phyloP scores from a whole-genome alignment of 1,140 invertebrate genomes.

The Spodoptera litura region DNA sequence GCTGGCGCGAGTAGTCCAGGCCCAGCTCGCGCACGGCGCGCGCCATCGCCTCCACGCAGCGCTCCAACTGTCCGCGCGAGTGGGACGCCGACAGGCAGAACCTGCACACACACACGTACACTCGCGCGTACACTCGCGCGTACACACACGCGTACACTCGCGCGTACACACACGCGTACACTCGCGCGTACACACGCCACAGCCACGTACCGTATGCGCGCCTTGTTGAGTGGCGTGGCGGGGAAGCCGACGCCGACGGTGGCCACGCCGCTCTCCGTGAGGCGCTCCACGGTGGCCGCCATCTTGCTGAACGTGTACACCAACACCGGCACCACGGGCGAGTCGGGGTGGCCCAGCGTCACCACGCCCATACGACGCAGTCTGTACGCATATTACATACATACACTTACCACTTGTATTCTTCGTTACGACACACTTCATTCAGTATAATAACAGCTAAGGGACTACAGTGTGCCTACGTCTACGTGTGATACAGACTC shows the following conservation, averaged over 20 bases:
- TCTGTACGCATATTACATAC: conserved; percentile 71
- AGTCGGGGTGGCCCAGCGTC: conserved; percentile 98
- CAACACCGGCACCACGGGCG: conserved; percentile 98
- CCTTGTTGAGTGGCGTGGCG: conserved; percentile 97
- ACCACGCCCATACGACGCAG: conserved; percentile 97
- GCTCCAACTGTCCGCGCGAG: conserved; percentile 97
- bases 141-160: too few relatives aligned
- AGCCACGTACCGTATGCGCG: conserved; percentile 90
- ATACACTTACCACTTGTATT: too few relatives aligned
- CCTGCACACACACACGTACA: conserved; percentile 49
- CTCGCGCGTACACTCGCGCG: too few relatives aligned
- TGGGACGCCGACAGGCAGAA: conserved; percentile 99
- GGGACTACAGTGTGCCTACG: too few relatives aligned
- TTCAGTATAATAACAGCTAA: too few relatives aligned
- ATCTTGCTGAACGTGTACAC: conserved; percentile 98
- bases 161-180: too few relatives aligned
- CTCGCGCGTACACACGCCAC: too few relatives aligned
- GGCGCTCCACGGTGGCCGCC: conserved; percentile 93
- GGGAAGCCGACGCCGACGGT: conserved; percentile 99
- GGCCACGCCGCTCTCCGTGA: conserved; percentile 94
- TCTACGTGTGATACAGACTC: too few relatives aligned
- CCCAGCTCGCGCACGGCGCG: conserved; percentile 90
- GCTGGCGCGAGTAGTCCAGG: conserved; percentile 89
- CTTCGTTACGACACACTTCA: too few relatives aligned
- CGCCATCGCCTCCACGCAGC: conserved; percentile 91